Conservation (phyloP, 1,140 invertebrate species). For the Pomacea maculata region DNA sequence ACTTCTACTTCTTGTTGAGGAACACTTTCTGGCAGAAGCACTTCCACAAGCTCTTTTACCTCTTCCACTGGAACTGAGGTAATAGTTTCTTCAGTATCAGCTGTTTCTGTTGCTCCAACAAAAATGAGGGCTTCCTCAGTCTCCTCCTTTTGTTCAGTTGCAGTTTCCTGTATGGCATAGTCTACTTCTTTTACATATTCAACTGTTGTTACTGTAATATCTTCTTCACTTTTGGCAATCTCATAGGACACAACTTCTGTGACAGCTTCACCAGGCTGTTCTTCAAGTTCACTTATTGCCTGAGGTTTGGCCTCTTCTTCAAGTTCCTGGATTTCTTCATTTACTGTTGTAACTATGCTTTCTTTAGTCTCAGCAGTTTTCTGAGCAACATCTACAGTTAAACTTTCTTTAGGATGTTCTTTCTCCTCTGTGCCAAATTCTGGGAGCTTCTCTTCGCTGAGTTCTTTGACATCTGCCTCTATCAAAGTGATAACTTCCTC, state of each 20-base stretch:
- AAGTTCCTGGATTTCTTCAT: neutral
- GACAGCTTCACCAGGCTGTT: conserved; percentile 10
- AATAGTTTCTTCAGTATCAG: neutral
- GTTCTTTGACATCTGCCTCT: conserved; percentile 5
- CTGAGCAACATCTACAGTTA: conserved; percentile 27
- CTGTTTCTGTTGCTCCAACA: conserved; percentile 6
- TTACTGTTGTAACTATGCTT: neutral
- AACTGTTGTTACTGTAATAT: neutral
- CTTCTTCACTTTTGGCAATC: conserved; percentile 1
- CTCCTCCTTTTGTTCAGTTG: neutral
- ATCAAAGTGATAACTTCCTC: neutral
- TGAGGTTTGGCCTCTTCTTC: neutral
- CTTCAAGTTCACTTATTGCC: neutral
- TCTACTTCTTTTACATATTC: conserved; percentile 7
- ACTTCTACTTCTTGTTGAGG: conserved; percentile 5
- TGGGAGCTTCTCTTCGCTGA: neutral
- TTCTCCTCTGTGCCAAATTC: conserved; percentile 3
- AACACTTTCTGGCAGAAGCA: conserved; percentile 11
- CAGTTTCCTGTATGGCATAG: neutral
- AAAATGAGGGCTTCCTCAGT: conserved; percentile 14
- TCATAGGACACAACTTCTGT: conserved; percentile 13
- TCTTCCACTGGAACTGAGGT: neutral
- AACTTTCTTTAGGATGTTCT: conserved; percentile 22
- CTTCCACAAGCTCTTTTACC: neutral
- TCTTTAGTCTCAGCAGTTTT: neutral